Evolutionary conservation across 2,797 vertebrate species (phyloP).

Genomic region (Falco peregrinus): DNA sequence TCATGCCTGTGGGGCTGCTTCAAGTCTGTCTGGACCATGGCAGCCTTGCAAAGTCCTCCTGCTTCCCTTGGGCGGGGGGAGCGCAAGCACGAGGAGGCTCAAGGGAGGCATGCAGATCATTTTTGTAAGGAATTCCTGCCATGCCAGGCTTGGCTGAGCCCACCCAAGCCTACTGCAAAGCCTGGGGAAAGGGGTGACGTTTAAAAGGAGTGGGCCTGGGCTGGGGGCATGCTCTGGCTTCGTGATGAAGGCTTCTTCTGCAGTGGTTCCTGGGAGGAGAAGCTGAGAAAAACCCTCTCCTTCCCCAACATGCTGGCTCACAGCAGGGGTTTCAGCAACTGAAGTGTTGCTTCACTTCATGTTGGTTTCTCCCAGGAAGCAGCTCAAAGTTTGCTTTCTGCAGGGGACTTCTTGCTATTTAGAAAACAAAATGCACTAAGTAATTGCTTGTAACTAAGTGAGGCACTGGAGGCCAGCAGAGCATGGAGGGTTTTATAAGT

Average conservation of each 20-base stretch:
- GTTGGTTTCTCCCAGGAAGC: neutral
- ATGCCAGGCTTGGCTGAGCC: neutral
- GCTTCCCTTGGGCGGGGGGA: neutral
- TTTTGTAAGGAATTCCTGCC: constrained; percentile 37
- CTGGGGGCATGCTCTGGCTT: neutral
- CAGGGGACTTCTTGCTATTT: neutral
- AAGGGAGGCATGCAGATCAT: constrained; percentile 10
- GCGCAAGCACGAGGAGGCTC: neutral
- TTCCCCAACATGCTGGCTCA: neutral
- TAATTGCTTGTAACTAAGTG: neutral
- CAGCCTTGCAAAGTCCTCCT: constrained; percentile 6
- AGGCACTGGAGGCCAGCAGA: neutral
- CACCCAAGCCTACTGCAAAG: neutral
- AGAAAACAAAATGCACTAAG: neutral
- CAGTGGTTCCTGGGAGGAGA: neutral
- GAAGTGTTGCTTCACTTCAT: neutral
- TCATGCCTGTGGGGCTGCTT: constrained; percentile 32
- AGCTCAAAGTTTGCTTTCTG: neutral
- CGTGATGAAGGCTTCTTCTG: neutral
- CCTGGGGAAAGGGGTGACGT: neutral
- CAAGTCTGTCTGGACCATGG: neutral
- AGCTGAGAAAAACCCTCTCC: fast-evolving
- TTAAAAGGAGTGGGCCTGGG: neutral
- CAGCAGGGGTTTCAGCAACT: neutral
- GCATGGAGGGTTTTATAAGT: neutral